Evolutionary conservation across 2,113 vertebrate species (phyloP).

Genomic region (Myotis davidii): DNA sequence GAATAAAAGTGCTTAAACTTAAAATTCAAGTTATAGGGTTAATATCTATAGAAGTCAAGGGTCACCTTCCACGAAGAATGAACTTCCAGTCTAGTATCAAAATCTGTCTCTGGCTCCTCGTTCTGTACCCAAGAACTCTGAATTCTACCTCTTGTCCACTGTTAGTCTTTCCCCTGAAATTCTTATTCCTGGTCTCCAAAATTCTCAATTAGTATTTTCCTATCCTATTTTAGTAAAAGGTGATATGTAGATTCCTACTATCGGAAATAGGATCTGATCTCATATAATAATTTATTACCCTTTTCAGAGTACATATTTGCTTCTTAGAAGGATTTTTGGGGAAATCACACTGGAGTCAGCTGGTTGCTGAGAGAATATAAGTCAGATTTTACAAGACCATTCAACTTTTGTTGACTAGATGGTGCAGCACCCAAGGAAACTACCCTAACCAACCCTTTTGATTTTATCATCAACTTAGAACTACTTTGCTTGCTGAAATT

Average conservation of each 20-base stretch:
- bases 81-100: not conserved
- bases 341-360: not conserved
- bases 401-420: not conserved
- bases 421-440: fast-evolving
- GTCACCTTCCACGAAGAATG: not conserved
- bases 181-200: not conserved
- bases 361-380: not conserved
- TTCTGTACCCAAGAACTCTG: not conserved
- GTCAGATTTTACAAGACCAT: not conserved
- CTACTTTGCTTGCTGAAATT: not conserved
- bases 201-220: conserved; percentile 1
- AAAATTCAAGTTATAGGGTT: not conserved
- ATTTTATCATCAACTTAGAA: not conserved
- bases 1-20: not conserved
- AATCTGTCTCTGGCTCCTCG: not conserved
- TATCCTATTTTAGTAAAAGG: not conserved
- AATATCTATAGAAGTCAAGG: not conserved
- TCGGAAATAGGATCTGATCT: conserved; percentile 30
- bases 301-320: conserved; percentile 25
- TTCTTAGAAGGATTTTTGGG: conserved; percentile 27
- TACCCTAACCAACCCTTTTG: not conserved
- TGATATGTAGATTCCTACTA: not conserved
- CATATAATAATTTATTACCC: conserved; percentile 37
- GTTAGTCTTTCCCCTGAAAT: not conserved
- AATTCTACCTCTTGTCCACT: not conserved